Evolutionary conservation across 2,888 invertebrate genomes (phyloP).

Genomic region (Hemithea aestivaria): DNA sequence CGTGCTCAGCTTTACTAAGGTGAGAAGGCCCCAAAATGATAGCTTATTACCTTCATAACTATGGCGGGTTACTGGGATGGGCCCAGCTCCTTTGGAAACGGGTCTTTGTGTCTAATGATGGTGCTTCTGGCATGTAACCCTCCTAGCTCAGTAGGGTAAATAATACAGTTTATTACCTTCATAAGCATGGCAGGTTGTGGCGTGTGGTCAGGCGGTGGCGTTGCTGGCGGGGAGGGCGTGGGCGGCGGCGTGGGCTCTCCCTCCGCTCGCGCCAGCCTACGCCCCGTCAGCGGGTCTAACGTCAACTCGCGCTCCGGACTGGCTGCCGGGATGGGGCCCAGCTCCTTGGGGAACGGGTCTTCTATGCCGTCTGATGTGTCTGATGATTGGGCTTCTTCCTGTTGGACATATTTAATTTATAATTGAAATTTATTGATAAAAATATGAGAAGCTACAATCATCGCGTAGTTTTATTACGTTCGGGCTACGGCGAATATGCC

Average conservation of each 20-base stretch:
- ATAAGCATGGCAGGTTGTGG: conserved; percentile 9
- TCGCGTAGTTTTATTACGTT: no score
- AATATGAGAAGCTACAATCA: no score
- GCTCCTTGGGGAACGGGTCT: conserved; percentile 79
- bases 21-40: no score
- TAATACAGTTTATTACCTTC: no score
- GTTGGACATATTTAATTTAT: no score
- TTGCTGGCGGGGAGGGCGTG: conserved; percentile 65
- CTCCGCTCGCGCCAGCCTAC: conserved; percentile 79
- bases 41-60: conserved; percentile 72
- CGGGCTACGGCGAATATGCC: no score
- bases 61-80: conserved; percentile 57
- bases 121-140: no score
- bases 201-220: conserved; percentile 39
- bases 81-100: conserved; percentile 55
- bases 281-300: conserved; percentile 76
- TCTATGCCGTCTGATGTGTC: conserved; percentile 81
- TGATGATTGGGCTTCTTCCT: conserved; percentile 57
- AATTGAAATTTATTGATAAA: no score
- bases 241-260: conserved; percentile 80
- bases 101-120: no score
- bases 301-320: conserved; percentile 84
- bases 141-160: no score
- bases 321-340: conserved; percentile 72
- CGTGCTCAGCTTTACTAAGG: no score